Percentiles rank a stretch among this genome's conserved stretches.
These are phyloP conservation scores for Gisinianus flammeolus DNA, from an alignment of 2,888 invertebrate species.

Conservation along the genomic window DNA sequence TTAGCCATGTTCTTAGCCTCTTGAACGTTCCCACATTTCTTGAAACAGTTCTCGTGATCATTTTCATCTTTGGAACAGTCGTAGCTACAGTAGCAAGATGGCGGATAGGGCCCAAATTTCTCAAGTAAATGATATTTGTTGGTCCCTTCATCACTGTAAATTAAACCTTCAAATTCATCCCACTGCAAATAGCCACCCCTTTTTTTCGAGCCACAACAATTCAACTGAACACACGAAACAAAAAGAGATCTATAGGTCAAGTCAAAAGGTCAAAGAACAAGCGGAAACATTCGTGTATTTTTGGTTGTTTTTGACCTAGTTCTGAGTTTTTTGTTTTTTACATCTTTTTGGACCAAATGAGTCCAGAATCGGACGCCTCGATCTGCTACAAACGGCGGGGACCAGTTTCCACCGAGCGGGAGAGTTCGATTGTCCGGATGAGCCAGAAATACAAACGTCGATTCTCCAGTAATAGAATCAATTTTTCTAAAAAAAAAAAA, in stretches of 20 bases:
- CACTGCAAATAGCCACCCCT: slow-evolving; percentile 4
- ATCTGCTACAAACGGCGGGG: background rate
- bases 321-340: too few species aligned
- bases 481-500: background rate
- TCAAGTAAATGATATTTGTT: background rate
- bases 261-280: too few species aligned
- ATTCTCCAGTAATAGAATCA: background rate
- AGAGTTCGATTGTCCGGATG: slow-evolving; percentile 7
- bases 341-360: slow-evolving; percentile 10
- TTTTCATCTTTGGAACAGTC: background rate
- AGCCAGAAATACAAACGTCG: background rate
- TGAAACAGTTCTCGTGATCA: slow-evolving; percentile 12
- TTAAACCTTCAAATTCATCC: slow-evolving; percentile 7
- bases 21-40: background rate
- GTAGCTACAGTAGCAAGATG: slow-evolving; percentile 25
- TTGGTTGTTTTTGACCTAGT: too few species aligned
- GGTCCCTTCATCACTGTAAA: background rate
- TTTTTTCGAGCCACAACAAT: slow-evolving; percentile 21
- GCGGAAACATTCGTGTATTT: too few species aligned
- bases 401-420: background rate
- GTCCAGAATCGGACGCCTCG: slow-evolving; percentile 22
- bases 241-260: background rate
- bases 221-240: background rate
- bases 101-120: background rate
- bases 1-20: background rate